Conservation (phyloP, 2,888 invertebrate species). For the Ecdyonurus torrentis region DNA sequence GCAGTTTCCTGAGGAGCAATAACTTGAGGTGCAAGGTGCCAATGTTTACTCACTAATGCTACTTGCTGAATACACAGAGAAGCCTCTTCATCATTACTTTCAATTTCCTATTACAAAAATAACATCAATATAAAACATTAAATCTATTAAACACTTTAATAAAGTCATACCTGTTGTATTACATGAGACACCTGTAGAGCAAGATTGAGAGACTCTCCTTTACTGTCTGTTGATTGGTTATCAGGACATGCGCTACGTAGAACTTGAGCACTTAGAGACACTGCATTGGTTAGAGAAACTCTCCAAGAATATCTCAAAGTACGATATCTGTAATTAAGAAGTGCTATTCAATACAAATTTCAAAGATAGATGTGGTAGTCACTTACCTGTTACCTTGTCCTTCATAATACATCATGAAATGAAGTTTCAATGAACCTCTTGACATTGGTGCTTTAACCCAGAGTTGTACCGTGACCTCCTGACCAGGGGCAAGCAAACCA, state of each 20-base stretch:
- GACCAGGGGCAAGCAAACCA: neutral
- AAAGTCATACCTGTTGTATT: neutral
- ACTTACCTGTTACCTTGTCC: neutral
- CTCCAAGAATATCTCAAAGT: conserved; percentile 1
- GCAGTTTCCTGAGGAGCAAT: neutral
- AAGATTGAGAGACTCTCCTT: neutral
- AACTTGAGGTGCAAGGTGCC: neutral
- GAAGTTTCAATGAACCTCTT: neutral
- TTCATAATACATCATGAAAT: neutral
- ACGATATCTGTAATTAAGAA: neutral
- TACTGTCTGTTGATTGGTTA: neutral
- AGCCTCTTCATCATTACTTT: neutral
- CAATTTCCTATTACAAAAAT: neutral
- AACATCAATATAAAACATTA: neutral
- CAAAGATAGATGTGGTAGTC: neutral
- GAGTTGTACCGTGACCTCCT: neutral
- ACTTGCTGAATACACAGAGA: neutral
- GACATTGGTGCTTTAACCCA: neutral
- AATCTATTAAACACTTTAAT: neutral
- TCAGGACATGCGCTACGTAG: neutral
- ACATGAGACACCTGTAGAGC: neutral
- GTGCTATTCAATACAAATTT: neutral
- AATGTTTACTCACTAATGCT: neutral
- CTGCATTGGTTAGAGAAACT: neutral
- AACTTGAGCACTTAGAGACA: neutral